Evolutionary conservation across 2,113 vertebrate genomes (phyloP).

Genomic region (Colius striatus): DNA sequence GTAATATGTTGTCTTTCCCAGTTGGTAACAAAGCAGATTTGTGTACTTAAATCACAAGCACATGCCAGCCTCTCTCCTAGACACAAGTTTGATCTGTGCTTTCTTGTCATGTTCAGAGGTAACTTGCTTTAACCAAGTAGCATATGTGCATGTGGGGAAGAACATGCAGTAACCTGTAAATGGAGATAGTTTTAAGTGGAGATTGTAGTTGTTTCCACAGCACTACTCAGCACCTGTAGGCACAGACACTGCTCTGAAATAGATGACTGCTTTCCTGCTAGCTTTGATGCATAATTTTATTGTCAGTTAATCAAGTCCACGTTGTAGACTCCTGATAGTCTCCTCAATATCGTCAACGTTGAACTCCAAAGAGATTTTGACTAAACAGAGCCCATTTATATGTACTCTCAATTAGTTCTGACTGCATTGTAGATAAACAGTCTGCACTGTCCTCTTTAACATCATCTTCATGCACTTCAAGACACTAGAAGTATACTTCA

Average conservation of each 20-base stretch:
- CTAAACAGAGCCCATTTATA: not conserved
- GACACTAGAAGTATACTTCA: not conserved
- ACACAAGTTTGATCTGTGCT: not conserved
- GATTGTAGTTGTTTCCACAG: not conserved
- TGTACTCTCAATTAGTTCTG: not conserved
- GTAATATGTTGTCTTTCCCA: not conserved
- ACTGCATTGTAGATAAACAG: not conserved
- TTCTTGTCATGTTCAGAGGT: not conserved
- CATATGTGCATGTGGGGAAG: not conserved
- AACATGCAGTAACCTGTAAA: too few relatives aligned
- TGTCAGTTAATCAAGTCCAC: not conserved
- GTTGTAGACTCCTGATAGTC: not conserved
- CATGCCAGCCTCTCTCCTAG: not conserved
- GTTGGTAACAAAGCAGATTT: not conserved
- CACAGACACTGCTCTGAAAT: not conserved
- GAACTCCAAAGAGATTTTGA: not conserved
- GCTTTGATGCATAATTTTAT: not conserved
- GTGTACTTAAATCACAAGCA: not conserved
- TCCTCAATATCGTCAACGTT: not conserved
- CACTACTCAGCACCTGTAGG: not conserved
- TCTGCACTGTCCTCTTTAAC: not conserved
- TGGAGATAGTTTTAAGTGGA: not conserved
- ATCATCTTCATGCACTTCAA: not conserved
- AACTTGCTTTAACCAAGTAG: not conserved
- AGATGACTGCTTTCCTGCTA: not conserved